These are phyloP conservation scores for Pontoporia blainvillei DNA, from an alignment of 2,113 vertebrate genomes.

Conservation along the genomic window DNA sequence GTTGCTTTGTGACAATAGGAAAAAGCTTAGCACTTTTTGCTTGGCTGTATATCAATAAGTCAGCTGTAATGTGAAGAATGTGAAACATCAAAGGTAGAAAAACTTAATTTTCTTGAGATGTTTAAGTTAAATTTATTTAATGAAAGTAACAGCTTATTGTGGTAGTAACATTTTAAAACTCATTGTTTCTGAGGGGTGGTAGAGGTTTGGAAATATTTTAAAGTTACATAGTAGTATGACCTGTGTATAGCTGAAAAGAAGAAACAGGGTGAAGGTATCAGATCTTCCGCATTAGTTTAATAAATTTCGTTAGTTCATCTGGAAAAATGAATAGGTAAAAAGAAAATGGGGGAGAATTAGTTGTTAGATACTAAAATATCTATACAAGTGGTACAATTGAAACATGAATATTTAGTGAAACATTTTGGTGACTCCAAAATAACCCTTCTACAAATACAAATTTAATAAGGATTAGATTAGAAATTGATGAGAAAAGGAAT, in stretches of 20 bases:
- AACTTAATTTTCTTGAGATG: not conserved
- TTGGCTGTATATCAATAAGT: not conserved
- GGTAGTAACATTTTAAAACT: not conserved
- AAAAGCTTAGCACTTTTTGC: not conserved
- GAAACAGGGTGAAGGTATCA: not conserved
- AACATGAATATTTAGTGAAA: slow-evolving; percentile 5
- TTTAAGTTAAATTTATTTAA: not conserved
- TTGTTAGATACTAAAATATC: not conserved
- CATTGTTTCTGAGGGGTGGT: not conserved
- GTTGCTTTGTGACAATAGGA: not conserved
- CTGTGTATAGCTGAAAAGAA: not conserved
- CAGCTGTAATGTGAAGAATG: not conserved
- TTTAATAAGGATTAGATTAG: not conserved
- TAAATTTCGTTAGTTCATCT: not conserved
- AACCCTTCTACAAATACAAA: not conserved
- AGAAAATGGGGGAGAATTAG: not conserved
- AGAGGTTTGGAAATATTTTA: slow-evolving; percentile 9
- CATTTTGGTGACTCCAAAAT: not conserved
- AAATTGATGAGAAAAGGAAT: not conserved
- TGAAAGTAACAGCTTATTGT: not conserved
- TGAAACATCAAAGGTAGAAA: not conserved
- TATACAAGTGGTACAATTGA: not conserved
- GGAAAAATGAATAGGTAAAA: not conserved
- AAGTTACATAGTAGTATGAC: not conserved
- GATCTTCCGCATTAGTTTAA: not conserved